Base-by-base conservation (phyloP, 2,113 vertebrate genomes). In the Salvelinus namaycush region DNA sequence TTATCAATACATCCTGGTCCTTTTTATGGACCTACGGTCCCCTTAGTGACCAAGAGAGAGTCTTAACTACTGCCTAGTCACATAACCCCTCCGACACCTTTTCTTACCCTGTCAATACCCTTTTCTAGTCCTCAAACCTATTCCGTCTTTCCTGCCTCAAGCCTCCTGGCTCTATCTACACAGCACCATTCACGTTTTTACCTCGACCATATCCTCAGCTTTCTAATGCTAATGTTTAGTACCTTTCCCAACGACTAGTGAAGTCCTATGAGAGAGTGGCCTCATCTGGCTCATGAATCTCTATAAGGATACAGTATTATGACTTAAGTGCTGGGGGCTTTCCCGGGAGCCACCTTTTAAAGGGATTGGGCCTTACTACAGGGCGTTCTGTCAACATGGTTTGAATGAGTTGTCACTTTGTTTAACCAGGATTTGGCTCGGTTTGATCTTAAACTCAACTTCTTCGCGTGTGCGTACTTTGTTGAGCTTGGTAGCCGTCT, bases 251-350 rank as follows among this genome's bases (percentile, higher is more conserved):
- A 75, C 77, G 57, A 22, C 84, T 59, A 2, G 57, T 76, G 18
- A 79, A 26, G 70, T 81, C 79, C 78, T 80, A 22, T n/a, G 74
- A 80, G 67, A 44, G 16, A 51, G 48, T 70, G 70, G 51, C 34
- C 75, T 70, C 60, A 79, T 81, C 39, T 31, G 74, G 44, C 82
- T 89, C 84, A 81, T 80, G 83, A 86, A 87, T 89, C 77, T 84
- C 75, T 79, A 67, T 84, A 81, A 5, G 12, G 85, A 78, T 83
- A 81, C 82, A 79, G 54, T 80, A 78, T 87, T 84, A 87, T 86
- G 79, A 79, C 60, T 76, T 72, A 72, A 81, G 78, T 76, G 77
- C 80, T 79, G 83, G 84, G 88, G 59, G 83, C 75, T 76, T 76
- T 70, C 79, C 78, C 75, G 66, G 65, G 66, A 57, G 48, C 4